Base-by-base conservation (phyloP, 2,113 vertebrate species). In the Glaucomys volans region DNA sequence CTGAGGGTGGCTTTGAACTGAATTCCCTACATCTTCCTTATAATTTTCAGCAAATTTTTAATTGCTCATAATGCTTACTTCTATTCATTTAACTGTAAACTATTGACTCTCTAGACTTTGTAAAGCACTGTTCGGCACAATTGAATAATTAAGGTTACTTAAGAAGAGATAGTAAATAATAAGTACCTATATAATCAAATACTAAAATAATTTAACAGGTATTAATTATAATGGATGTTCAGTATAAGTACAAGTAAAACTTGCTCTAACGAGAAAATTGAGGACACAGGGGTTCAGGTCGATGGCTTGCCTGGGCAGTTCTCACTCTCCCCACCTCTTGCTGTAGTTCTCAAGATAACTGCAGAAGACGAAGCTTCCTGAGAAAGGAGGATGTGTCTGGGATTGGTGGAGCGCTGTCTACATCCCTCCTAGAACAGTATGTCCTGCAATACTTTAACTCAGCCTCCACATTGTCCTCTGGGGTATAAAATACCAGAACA, bases 121-220 rank as follows among this genome's bases (percentile, higher is more conserved):
- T 59, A 52, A 91, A 62, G 59, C 20, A 50, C 59, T 93, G 35
- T 26, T 50, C 91, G 75, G 47, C 37, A 85, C n/a, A 88, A 47
- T 0, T 59, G 17, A 82, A 67, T 87, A 92, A 80, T 76, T 74
- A 87, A 64, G 30, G 66, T 90, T 57, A 85, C 30, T 92, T 72
- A 80, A 77, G 91, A 91, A 69, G 13, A 37, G 32, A 82, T 11
- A 79, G 54, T 66, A 69, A 83, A 26, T 47, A 80, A 37, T 40
- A 40, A 64, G 10, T 20, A 83, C 40, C 76, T 91, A n/a, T 47
- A 47, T 57, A 87, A 87, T 75, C 42, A 91, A 88, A 52, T 16
- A n/a, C 59, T 74, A 85, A 87, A 94, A 57, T 85, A 76, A 85
- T 30, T 72, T 94, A 72, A 54, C n/a, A 30, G 37, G 17, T 59